phyloP scores from a whole-genome alignment of 2,113 vertebrate species.

The Crotophaga sulcirostris region DNA sequence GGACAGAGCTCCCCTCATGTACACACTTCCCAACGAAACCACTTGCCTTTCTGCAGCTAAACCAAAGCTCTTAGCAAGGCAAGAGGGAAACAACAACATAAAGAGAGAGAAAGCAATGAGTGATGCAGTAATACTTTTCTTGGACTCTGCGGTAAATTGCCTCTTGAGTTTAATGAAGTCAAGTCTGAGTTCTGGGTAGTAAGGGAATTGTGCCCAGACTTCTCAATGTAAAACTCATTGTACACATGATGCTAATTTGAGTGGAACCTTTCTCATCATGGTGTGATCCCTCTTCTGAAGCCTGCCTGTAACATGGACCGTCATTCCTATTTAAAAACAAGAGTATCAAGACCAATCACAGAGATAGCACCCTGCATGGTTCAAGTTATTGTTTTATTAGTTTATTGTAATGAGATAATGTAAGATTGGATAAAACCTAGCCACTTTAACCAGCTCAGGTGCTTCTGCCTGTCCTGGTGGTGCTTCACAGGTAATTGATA shows the following conservation, averaged over 20 bases:
- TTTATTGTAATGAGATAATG: conserved; percentile 14
- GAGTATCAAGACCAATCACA: not conserved
- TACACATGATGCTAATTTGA: not conserved
- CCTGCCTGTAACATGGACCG: not conserved
- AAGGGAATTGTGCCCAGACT: not conserved
- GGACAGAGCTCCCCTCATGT: not conserved
- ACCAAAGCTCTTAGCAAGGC: not conserved
- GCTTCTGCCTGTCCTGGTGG: not conserved
- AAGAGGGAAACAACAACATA: not conserved
- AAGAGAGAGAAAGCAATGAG: not conserved
- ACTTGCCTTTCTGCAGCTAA: not conserved
- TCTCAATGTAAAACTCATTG: not conserved
- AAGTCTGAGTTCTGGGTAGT: not conserved
- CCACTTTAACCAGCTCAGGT: not conserved
- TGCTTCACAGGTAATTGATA: not conserved
- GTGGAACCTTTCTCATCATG: not conserved
- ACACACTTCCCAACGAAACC: not conserved
- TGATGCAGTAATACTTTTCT: not conserved
- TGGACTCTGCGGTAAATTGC: not conserved
- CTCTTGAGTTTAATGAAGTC: not conserved
- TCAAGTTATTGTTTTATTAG: conserved; percentile 3
- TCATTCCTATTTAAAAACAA: not conserved
- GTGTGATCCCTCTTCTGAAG: not conserved
- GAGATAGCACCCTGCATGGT: not conserved
- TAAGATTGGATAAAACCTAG: not conserved